Base-by-base conservation (phyloP, 2,888 invertebrate genomes). In the Tenthredo mesomela region DNA sequence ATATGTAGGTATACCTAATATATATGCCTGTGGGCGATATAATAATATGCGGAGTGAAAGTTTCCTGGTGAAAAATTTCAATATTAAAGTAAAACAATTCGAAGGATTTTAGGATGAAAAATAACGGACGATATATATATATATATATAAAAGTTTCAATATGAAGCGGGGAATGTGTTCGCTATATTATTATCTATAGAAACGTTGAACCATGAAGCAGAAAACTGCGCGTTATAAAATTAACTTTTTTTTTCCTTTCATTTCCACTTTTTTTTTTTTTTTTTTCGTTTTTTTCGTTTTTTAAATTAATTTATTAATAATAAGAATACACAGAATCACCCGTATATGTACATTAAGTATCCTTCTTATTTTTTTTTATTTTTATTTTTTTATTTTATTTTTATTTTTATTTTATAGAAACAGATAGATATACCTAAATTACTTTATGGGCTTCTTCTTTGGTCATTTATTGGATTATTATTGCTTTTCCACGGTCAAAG, bases 1-100 rank as follows among this genome's bases (percentile, higher is more conserved):
- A n/a, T n/a, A n/a, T n/a, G n/a, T n/a, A n/a, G n/a, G n/a, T n/a
- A n/a, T n/a, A n/a, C n/a, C n/a, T n/a, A n/a, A n/a, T n/a, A 33
- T 37, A 37, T 1, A 37, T 37, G 5, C 29, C 29, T 67, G 25
- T 47, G 5, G 18, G 6, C 5, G 18, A 1, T 2, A 33, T 29
- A 15, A n/a, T n/a, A n/a, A n/a, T n/a, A n/a, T n/a, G n/a, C 5
- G 4, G 54, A 25, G 18, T 5, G 21, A 61, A 80, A 61, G 58
- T 80, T 80, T 80, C 43, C 43, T 25, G 33, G 10, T 18, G 18
- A 33, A 80, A 61, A 80, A 61, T 80, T 80, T 80, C 37, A 80
- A 80, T 80, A 80, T 80, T 40, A 61, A 61, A 80, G 61, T 33
- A 61, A 80, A 80, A 80, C 80, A 80, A 80, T 80, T 61, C 61